Evolutionary conservation across 2,797 vertebrate species (phyloP).

Genomic region (Silurus lanzhouensis): DNA sequence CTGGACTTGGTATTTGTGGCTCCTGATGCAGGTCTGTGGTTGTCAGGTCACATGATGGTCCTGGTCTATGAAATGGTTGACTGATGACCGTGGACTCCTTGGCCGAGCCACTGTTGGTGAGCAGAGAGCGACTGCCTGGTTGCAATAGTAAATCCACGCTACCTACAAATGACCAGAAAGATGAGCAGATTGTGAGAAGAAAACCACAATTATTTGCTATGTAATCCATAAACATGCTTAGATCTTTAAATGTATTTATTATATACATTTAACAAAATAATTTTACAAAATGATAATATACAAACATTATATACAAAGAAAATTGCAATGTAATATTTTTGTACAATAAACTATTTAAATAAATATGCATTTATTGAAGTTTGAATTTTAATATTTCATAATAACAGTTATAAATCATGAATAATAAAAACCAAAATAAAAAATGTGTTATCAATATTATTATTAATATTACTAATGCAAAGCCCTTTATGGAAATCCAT

Average conservation of each 20-base stretch:
- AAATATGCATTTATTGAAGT: no score
- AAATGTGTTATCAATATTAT: neutral
- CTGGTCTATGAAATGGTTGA: constrained; percentile 32
- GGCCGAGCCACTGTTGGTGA: constrained; percentile 19
- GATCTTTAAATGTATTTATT: no score
- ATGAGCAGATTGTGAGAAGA: no score
- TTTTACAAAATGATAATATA: no score
- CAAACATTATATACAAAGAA: no score
- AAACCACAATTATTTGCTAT: neutral
- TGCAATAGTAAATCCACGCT: constrained; percentile 22
- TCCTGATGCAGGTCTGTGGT: constrained; percentile 19
- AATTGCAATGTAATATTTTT: no score
- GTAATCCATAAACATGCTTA: no score
- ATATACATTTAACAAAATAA: no score
- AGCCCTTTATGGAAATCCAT: neutral
- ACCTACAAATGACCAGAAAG: neutral
- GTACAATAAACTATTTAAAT: no score
- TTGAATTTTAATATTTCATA: neutral
- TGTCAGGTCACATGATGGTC: constrained; percentile 8
- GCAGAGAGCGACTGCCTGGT: constrained; percentile 31
- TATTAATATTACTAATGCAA: neutral
- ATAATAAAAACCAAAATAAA: neutral
- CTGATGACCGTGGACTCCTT: neutral
- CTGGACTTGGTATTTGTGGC: constrained; percentile 6
- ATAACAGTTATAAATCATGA: neutral